Conservation (phyloP, 2,113 vertebrate genomes). For the Plecturocebus donacophilus region DNA sequence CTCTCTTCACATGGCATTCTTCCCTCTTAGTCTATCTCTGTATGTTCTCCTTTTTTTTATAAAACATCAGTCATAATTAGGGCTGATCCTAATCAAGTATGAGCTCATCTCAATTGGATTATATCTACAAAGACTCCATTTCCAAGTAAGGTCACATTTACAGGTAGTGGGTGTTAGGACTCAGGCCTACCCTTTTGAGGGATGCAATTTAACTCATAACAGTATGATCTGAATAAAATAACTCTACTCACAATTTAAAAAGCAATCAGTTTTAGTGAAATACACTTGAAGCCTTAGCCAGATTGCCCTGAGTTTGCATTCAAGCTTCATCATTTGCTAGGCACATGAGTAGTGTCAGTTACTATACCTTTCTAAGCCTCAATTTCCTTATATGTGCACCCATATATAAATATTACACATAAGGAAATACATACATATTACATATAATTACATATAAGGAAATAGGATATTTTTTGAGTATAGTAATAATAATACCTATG, state of each 20-base stretch:
- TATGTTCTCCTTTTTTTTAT: not conserved
- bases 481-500: not conserved
- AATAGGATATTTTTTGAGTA: not conserved
- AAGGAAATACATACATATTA: too few species aligned
- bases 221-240: not conserved
- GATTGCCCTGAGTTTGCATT: not conserved
- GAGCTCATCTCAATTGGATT: not conserved
- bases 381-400: not conserved
- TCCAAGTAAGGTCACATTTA: not conserved
- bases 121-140: not conserved
- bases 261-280: not conserved
- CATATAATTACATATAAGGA: not conserved
- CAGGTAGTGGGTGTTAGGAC: not conserved
- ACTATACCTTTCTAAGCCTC: not conserved
- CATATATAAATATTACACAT: not conserved
- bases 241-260: not conserved
- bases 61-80: not conserved
- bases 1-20: not conserved
- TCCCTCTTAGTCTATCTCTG: fast-evolving
- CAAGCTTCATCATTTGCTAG: not conserved
- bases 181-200: not conserved
- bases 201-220: not conserved
- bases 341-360: not conserved
- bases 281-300: not conserved
- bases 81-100: not conserved